phyloP scores from a whole-genome alignment of 2,888 invertebrate species.

The Dicranocentrus wangi region DNA sequence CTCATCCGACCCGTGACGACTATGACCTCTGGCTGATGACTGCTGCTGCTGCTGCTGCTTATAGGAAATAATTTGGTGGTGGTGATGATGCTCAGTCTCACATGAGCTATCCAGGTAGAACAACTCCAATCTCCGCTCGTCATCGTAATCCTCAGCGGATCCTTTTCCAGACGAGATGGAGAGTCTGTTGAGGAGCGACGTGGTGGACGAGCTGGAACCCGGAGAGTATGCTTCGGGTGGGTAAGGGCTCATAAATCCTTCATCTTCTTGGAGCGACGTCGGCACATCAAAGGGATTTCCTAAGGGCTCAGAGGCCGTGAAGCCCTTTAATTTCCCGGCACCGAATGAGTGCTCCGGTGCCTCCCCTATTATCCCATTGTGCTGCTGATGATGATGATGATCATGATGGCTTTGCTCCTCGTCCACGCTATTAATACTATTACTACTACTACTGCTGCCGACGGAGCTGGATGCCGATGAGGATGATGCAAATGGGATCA shows the following conservation, averaged over 20 bases:
- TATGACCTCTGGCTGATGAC: no score
- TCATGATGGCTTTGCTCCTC: slow-evolving; percentile 17
- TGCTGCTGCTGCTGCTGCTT: no score
- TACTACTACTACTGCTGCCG: slow-evolving; percentile 35
- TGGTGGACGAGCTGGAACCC: slow-evolving; percentile 31
- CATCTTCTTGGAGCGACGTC: slow-evolving; percentile 60
- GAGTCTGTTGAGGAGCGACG: slow-evolving; percentile 10
- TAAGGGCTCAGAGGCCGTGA: slow-evolving; percentile 55
- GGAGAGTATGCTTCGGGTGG: slow-evolving; percentile 62
- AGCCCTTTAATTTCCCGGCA: slow-evolving; percentile 69
- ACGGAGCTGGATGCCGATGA: slow-evolving; percentile 21
- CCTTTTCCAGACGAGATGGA: slow-evolving; percentile 44
- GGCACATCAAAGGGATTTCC: slow-evolving; percentile 69
- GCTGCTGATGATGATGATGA: background rate
- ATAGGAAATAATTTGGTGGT: slow-evolving; percentile 3
- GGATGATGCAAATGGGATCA: slow-evolving; percentile 44
- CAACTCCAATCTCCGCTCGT: slow-evolving; percentile 49
- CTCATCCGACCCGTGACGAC: background rate
- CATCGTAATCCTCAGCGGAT: slow-evolving; percentile 54
- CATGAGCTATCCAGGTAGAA: slow-evolving; percentile 47
- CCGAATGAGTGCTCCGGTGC: slow-evolving; percentile 55
- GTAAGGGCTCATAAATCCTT: slow-evolving; percentile 68
- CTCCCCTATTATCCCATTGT: slow-evolving; percentile 44
- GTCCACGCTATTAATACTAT: slow-evolving; percentile 40
- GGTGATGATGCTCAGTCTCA: slow-evolving; percentile 23